Evolutionary conservation across 2,888 invertebrate genomes (phyloP).

Genomic region (Amorpha juglandis): DNA sequence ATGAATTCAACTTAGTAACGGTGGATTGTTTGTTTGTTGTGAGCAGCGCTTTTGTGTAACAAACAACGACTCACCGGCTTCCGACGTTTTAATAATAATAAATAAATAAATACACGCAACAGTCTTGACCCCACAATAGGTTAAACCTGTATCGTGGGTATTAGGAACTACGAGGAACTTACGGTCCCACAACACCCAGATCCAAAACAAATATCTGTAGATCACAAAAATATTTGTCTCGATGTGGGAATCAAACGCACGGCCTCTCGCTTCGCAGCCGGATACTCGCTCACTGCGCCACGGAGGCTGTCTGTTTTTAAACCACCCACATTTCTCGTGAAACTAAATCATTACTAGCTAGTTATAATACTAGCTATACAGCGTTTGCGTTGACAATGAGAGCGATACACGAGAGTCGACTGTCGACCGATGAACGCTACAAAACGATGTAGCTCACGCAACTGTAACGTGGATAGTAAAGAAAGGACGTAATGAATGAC

Average conservation of each 20-base stretch:
- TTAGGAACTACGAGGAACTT: too few relatives aligned
- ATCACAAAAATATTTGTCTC: too few relatives aligned
- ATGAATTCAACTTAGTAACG: conserved; percentile 83
- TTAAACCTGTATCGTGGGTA: too few relatives aligned
- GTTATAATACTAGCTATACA: neutral
- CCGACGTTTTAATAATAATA: too few relatives aligned
- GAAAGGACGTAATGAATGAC: conserved; percentile 57
- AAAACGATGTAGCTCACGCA: conserved; percentile 24
- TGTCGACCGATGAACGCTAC: conserved; percentile 4
- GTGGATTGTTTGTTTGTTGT: conserved; percentile 81
- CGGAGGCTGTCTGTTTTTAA: too few relatives aligned
- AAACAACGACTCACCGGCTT: conserved; percentile 73
- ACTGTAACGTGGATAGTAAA: conserved; percentile 31
- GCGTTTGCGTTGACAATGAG: conserved; percentile 7
- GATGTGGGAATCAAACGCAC: too few relatives aligned
- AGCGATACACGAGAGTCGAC: neutral
- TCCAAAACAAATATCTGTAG: too few relatives aligned
- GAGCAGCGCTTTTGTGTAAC: conserved; percentile 77
- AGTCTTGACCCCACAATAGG: too few relatives aligned
- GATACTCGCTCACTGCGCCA: too few relatives aligned
- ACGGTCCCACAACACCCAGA: too few relatives aligned
- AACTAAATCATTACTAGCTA: conserved; percentile 4
- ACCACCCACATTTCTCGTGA: neutral
- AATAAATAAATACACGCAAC: too few relatives aligned
- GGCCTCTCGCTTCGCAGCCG: too few relatives aligned